These are phyloP conservation scores for Lasioglossum pauxillum DNA, from an alignment of 2,888 invertebrate species.

Conservation along the genomic window DNA sequence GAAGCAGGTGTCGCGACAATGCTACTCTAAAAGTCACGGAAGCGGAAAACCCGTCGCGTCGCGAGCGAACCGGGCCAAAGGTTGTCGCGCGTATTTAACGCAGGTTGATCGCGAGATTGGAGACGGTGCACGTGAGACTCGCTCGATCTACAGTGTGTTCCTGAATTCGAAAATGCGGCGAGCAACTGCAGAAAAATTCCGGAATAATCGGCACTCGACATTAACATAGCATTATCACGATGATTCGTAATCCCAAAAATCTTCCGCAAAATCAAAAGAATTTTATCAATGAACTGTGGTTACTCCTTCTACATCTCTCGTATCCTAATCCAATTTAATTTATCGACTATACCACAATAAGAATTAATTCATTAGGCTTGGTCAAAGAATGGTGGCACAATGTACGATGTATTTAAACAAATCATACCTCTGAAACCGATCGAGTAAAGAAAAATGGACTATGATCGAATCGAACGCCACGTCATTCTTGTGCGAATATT, in stretches of 20 bases:
- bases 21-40: not conserved
- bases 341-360: too few relatives aligned
- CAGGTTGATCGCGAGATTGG: constrained; percentile 19
- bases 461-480: not conserved
- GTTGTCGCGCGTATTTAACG: not conserved
- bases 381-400: too few relatives aligned
- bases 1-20: not conserved
- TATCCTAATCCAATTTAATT: too few relatives aligned
- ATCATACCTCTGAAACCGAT: not conserved
- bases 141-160: not conserved
- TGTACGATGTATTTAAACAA: too few relatives aligned
- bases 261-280: not conserved
- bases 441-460: not conserved
- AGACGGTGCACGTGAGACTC: not conserved
- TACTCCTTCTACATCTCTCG: too few relatives aligned
- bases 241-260: not conserved
- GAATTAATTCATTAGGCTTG: too few relatives aligned
- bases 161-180: not conserved
- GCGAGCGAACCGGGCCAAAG: constrained; percentile 26
- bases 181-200: not conserved
- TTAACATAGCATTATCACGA: not conserved
- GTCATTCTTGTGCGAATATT: not conserved
- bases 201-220: not conserved
- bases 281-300: too few relatives aligned
- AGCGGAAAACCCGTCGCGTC: not conserved